Evolutionary conservation across 2,797 vertebrate genomes (phyloP).

Genomic region (Ctenosaura bakeri): DNA sequence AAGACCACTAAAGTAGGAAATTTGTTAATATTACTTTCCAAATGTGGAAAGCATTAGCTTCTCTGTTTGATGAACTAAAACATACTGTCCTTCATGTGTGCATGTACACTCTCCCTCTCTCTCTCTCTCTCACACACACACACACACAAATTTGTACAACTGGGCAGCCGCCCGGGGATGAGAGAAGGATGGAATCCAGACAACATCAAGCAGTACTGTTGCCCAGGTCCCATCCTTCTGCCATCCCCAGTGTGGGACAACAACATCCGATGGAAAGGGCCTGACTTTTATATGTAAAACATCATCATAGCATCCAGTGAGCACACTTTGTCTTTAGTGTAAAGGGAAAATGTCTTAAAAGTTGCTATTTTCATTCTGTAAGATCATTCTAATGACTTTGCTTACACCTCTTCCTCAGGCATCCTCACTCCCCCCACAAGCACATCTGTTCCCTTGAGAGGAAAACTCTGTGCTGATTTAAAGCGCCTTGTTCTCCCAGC

Average conservation of each 20-base stretch:
- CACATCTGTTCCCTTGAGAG: background rate
- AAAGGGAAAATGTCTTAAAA: background rate
- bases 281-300: background rate
- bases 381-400: background rate
- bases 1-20: background rate
- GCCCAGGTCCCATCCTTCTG: no score
- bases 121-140: background rate
- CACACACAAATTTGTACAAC: background rate
- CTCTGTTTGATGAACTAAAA: background rate
- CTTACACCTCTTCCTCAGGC: background rate
- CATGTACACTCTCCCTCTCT: background rate
- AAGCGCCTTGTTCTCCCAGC: background rate
- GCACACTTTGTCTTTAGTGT: background rate
- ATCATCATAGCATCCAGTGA: background rate
- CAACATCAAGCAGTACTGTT: no score
- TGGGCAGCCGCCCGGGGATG: no score
- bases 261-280: no score
- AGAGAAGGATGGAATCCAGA: no score
- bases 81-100: background rate
- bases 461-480: conserved; percentile 11
- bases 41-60: conserved; percentile 6
- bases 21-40: background rate
- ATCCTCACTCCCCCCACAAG: background rate
- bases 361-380: conserved; percentile 1
- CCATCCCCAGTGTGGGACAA: no score